Evolutionary conservation across 1,140 invertebrate species (phyloP).

Genomic region (Orchesella cincta): DNA sequence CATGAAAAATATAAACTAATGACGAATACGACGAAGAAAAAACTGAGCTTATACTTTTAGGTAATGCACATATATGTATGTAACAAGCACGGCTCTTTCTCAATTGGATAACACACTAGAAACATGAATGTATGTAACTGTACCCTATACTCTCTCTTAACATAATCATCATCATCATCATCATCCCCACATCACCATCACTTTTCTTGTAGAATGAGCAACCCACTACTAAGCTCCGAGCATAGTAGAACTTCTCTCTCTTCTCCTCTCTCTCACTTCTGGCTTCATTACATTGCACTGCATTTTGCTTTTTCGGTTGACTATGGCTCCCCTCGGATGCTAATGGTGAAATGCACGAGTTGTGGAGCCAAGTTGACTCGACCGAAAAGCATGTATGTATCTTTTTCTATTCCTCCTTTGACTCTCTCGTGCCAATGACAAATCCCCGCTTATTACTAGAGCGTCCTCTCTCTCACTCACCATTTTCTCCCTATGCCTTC

Average conservation of each 20-base stretch:
- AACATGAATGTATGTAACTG: too few species aligned
- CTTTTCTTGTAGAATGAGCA: too few species aligned
- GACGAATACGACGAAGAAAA: too few species aligned
- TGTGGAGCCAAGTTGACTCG: background rate
- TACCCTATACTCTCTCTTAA: background rate
- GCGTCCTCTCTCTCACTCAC: background rate
- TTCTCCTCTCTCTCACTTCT: background rate
- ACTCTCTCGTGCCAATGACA: slow-evolving; percentile 11
- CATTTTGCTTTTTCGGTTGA: slow-evolving; percentile 8
- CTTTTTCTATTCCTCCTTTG: background rate
- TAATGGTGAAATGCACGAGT: background rate
- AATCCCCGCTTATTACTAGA: slow-evolving; percentile 15
- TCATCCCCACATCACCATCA: too few species aligned
- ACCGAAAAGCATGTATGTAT: background rate
- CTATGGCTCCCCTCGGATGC: background rate
- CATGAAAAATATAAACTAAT: background rate
- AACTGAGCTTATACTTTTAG: too few species aligned
- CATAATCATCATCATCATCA: background rate
- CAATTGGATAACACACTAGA: too few species aligned
- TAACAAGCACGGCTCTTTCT: too few species aligned
- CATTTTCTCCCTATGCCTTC: background rate
- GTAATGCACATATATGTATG: too few species aligned
- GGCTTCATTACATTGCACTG: background rate
- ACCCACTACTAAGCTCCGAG: background rate
- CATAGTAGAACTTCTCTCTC: slow-evolving; percentile 3